Evolutionary conservation across 2,113 vertebrate genomes (phyloP).

Genomic region (Callionymus lyra): DNA sequence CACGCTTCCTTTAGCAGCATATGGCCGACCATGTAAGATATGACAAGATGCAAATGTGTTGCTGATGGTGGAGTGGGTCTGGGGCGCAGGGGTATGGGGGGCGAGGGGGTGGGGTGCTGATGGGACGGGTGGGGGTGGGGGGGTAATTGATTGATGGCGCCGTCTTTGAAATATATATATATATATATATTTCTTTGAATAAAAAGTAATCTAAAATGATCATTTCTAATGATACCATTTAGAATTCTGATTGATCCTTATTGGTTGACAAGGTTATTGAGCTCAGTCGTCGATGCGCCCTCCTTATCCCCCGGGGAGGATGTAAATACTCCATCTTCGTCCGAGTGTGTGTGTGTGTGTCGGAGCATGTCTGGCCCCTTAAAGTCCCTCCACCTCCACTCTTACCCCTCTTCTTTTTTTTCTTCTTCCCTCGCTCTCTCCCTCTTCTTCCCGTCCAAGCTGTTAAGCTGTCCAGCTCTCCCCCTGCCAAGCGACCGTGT

Average conservation of each 20-base stretch:
- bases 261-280: conserved; percentile 33
- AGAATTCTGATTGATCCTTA: conserved; percentile 37
- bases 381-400: conserved; percentile 46
- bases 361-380: conserved; percentile 39
- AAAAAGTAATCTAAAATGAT: conserved; percentile 3
- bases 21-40: conserved; percentile 62
- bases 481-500: conserved; percentile 82
- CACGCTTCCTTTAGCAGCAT: conserved; percentile 66
- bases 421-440: conserved; percentile 30
- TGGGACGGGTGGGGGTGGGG: conserved; percentile 15
- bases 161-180: conserved; percentile 9
- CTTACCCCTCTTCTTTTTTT: conserved; percentile 31
- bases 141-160: conserved; percentile 7
- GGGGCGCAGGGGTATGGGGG: conserved; percentile 8
- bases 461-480: conserved; percentile 78
- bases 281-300: conserved; percentile 20
- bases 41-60: conserved; percentile 69
- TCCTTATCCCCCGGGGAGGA: conserved; percentile 20
- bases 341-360: conserved; percentile 23
- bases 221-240: conserved; percentile 15
- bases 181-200: too few species aligned
- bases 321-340: conserved; percentile 35
- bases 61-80: conserved; percentile 9
- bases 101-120: conserved; percentile 6
- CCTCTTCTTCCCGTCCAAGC: conserved; percentile 60